These are phyloP conservation scores for Rhopilema esculentum DNA, from an alignment of 30 jellyfish, hydroid and myxozoan genomes.

Conservation along the genomic window DNA sequence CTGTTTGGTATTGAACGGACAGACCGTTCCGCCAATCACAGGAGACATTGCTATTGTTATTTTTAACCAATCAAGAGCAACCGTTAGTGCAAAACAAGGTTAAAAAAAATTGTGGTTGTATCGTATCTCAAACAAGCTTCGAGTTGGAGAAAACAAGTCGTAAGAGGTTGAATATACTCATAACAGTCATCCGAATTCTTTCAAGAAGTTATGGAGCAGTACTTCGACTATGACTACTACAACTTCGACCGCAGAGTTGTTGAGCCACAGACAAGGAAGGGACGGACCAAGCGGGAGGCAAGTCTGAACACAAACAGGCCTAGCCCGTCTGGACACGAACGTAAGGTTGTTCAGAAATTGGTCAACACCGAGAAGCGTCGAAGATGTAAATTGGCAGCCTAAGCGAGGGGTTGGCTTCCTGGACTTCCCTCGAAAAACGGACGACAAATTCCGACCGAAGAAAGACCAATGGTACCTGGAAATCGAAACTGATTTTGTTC, in stretches of 20 bases:
- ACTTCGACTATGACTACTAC: slow-evolving; percentile 95
- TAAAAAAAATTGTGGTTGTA: not conserved
- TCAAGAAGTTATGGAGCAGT: slow-evolving; percentile 71
- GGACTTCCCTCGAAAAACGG: not conserved
- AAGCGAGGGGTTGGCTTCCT: not conserved
- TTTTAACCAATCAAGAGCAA: not conserved
- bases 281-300: slow-evolving; percentile 93
- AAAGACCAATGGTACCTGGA: slow-evolving; percentile 8
- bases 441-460: slow-evolving; percentile 4
- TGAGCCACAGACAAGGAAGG: slow-evolving; percentile 89
- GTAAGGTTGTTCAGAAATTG: slow-evolving; percentile 82
- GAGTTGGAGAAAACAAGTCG: not conserved
- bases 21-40: not conserved
- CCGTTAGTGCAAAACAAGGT: not conserved
- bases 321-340: slow-evolving; percentile 95
- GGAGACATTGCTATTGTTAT: not conserved
- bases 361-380: slow-evolving; percentile 85
- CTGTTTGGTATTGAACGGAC: not conserved
- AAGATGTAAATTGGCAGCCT: slow-evolving; percentile 34
- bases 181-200: not conserved
- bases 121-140: not conserved
- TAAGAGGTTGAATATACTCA: not conserved
- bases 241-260: slow-evolving; percentile 83
- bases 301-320: slow-evolving; percentile 86
- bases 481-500: not conserved